These are phyloP conservation scores for Ischnus inquisitorius DNA, from an alignment of 2,888 invertebrate species.

Conservation along the genomic window DNA sequence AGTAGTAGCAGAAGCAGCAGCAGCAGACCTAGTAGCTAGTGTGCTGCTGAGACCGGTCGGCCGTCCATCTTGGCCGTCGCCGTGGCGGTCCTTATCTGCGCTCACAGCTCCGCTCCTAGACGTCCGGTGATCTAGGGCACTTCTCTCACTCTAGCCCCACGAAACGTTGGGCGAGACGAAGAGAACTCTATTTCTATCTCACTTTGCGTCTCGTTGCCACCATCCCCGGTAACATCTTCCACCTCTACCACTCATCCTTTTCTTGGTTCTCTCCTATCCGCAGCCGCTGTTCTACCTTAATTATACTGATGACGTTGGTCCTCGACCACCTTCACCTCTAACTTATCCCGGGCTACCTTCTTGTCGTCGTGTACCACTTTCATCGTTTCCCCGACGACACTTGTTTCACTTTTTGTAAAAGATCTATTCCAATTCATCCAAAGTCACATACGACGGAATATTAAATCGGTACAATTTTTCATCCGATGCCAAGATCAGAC, in stretches of 20 bases:
- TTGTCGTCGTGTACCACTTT: slow-evolving; percentile 40
- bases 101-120: slow-evolving; percentile 85
- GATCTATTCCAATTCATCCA: too few species aligned
- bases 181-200: slow-evolving; percentile 63
- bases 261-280: slow-evolving; percentile 58
- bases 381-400: neutral
- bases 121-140: slow-evolving; percentile 85
- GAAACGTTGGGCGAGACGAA: slow-evolving; percentile 51
- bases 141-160: slow-evolving; percentile 75
- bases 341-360: slow-evolving; percentile 31
- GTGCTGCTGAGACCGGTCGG: slow-evolving; percentile 82
- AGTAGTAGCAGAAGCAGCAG: slow-evolving; percentile 26
- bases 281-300: slow-evolving; percentile 77
- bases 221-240: slow-evolving; percentile 60
- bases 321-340: slow-evolving; percentile 54
- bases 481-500: neutral
- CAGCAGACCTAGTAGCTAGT: slow-evolving; percentile 73
- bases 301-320: slow-evolving; percentile 75
- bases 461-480: too few species aligned
- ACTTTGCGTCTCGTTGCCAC: slow-evolving; percentile 62
- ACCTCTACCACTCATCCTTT: slow-evolving; percentile 64
- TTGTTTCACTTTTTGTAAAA: neutral
- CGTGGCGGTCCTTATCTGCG: slow-evolving; percentile 85
- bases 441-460: too few species aligned
- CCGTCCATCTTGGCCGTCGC: slow-evolving; percentile 85